phyloP scores from a whole-genome alignment of 2,888 invertebrate species.

The Athalia rosae region DNA sequence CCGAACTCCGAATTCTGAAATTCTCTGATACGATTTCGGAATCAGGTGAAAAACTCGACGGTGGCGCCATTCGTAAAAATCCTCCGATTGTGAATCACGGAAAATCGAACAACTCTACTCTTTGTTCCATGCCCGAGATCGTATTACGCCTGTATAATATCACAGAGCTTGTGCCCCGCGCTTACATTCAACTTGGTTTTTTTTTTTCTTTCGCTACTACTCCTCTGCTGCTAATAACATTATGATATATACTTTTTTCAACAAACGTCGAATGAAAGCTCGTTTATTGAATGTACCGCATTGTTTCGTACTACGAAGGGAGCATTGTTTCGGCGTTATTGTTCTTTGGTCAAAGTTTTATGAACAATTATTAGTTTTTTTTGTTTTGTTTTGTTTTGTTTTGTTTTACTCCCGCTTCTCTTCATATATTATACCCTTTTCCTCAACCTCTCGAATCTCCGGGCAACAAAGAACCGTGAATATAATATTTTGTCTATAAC shows the following conservation, averaged over 20 bases:
- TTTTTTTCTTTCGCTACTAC: neutral
- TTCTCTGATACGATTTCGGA: too few species aligned
- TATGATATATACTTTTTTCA: constrained; percentile 14
- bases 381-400: too few species aligned
- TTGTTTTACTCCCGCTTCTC: neutral
- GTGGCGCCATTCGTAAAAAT: too few species aligned
- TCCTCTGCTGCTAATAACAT: neutral
- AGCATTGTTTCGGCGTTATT: constrained; percentile 31
- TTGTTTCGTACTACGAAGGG: constrained; percentile 9
- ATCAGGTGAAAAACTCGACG: too few species aligned
- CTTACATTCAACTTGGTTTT: neutral
- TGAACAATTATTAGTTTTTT: constrained; percentile 37
- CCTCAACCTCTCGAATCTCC: neutral
- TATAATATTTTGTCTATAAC: constrained; percentile 8
- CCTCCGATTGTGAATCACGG: too few species aligned
- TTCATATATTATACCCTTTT: neutral
- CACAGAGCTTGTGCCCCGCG: too few species aligned
- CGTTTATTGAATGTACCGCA: constrained; percentile 29
- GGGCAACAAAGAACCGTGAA: constrained; percentile 7
- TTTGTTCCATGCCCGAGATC: too few species aligned
- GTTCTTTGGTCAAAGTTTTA: constrained; percentile 36
- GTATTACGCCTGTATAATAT: too few species aligned
- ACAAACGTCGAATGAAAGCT: constrained; percentile 11
- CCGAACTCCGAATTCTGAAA: too few species aligned
- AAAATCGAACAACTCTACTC: too few species aligned